Conservation (phyloP, 2,888 invertebrate genomes). For the Leucania comma region DNA sequence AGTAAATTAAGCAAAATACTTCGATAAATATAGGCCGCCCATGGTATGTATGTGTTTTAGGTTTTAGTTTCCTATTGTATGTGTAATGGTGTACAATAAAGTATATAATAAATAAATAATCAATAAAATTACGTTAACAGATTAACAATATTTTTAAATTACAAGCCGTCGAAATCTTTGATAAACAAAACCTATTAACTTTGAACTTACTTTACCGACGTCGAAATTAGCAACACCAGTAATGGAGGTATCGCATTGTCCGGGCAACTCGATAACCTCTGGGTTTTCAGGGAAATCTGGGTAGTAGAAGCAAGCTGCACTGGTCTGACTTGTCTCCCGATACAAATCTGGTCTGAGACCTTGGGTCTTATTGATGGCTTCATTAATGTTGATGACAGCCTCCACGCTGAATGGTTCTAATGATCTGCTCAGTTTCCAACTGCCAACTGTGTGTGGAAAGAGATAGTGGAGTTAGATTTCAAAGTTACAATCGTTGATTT, state of each 20-base stretch:
- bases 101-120: too few relatives aligned
- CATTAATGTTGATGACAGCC: slow-evolving; percentile 70
- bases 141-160: too few relatives aligned
- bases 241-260: slow-evolving; percentile 75
- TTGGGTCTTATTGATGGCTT: slow-evolving; percentile 73
- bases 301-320: slow-evolving; percentile 9
- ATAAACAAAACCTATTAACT: too few relatives aligned
- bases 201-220: slow-evolving; percentile 31
- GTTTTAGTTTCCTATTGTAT: too few relatives aligned
- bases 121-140: too few relatives aligned
- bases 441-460: slow-evolving; percentile 73
- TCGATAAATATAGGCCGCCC: too few relatives aligned
- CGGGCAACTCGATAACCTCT: slow-evolving; percentile 71
- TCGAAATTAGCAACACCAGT: slow-evolving; percentile 75
- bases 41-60: too few relatives aligned
- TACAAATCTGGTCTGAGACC: slow-evolving; percentile 69
- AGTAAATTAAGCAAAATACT: too few relatives aligned
- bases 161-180: too few relatives aligned
- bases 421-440: slow-evolving; percentile 83
- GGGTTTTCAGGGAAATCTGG: slow-evolving; percentile 48
- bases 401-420: slow-evolving; percentile 63
- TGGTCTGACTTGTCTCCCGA: too few relatives aligned
- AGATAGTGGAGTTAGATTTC: slow-evolving; percentile 11
- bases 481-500: too few relatives aligned
- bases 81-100: too few relatives aligned